A percentile compares a stretch with the other conserved stretches of the same genome.
These are phyloP conservation scores for Siniperca undulata DNA, from an alignment of 2,797 vertebrate species.

Conservation along the genomic window DNA sequence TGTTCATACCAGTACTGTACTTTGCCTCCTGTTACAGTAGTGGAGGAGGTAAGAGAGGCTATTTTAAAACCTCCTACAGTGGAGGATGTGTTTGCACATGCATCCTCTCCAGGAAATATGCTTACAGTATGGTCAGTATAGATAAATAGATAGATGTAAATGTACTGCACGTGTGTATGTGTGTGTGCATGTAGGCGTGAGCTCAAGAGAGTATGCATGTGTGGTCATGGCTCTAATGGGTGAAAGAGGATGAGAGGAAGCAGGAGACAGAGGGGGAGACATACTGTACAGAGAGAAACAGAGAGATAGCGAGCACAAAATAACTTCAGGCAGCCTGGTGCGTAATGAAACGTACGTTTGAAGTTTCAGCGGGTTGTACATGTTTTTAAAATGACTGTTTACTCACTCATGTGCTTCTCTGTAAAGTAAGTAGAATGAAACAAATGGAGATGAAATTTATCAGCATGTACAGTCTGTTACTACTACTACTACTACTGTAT, in stretches of 20 bases:
- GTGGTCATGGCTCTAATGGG: constrained; percentile 44
- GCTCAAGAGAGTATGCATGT: constrained; percentile 36
- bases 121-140: not conserved
- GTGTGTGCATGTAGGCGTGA: constrained; percentile 39
- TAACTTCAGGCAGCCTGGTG: constrained; percentile 19
- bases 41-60: constrained; percentile 62
- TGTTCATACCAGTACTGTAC: constrained; percentile 36
- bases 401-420: constrained; percentile 2
- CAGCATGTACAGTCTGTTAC: constrained; percentile 9
- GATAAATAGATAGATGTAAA: constrained; percentile 4
- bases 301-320: constrained; percentile 8
- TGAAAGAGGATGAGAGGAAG: constrained; percentile 50
- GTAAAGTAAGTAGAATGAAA: constrained; percentile 8
- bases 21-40: constrained; percentile 47
- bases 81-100: constrained; percentile 47
- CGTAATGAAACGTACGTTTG: constrained; percentile 38
- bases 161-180: constrained; percentile 10
- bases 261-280: constrained; percentile 27
- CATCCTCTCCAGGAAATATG: constrained; percentile 25
- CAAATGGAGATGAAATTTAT: not conserved
- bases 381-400: constrained; percentile 21
- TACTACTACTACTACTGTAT: not conserved
- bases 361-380: constrained; percentile 22
- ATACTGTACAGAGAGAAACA: constrained; percentile 1
- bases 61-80: constrained; percentile 67